These are phyloP conservation scores for Ceyx margarethae DNA, from an alignment of 2,113 vertebrate species.

Conservation along the genomic window DNA sequence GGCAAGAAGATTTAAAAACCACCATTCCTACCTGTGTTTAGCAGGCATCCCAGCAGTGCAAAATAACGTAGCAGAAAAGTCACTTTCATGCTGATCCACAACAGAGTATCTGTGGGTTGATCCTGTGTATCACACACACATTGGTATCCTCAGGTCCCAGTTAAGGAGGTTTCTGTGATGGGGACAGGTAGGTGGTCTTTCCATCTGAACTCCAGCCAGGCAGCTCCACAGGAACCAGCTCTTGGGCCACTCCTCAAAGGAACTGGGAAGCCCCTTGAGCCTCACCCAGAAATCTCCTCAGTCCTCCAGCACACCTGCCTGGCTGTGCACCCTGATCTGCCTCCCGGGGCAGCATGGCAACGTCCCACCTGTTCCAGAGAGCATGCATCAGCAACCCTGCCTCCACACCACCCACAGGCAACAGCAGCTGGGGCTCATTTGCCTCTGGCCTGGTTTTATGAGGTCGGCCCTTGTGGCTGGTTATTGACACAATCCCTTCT, in stretches of 20 bases:
- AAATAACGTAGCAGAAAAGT: background rate
- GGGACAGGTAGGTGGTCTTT: fast-evolving
- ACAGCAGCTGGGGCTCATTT: fast-evolving
- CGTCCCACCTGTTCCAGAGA: background rate
- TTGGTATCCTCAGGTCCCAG: fast-evolving
- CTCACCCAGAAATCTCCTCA: background rate
- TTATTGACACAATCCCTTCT: fast-evolving
- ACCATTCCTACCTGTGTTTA: background rate
- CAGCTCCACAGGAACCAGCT: fast-evolving
- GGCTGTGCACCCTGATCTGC: background rate
- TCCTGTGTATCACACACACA: fast-evolving
- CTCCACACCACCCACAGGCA: background rate
- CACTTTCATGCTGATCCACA: background rate
- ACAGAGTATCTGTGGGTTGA: fast-evolving
- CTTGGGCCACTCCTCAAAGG: background rate
- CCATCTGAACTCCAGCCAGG: background rate
- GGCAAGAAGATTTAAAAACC: background rate
- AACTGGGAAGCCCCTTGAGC: background rate
- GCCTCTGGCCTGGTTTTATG: fast-evolving
- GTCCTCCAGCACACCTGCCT: background rate
- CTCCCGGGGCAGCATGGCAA: background rate
- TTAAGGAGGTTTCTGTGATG: background rate
- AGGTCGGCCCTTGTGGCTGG: fast-evolving
- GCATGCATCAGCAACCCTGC: background rate
- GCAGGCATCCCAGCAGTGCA: fast-evolving